A percentile compares a stretch with the other conserved stretches of the same genome.
These are phyloP conservation scores for Ammodytes dubius DNA, from an alignment of 2,113 vertebrate genomes.

Conservation along the genomic window DNA sequence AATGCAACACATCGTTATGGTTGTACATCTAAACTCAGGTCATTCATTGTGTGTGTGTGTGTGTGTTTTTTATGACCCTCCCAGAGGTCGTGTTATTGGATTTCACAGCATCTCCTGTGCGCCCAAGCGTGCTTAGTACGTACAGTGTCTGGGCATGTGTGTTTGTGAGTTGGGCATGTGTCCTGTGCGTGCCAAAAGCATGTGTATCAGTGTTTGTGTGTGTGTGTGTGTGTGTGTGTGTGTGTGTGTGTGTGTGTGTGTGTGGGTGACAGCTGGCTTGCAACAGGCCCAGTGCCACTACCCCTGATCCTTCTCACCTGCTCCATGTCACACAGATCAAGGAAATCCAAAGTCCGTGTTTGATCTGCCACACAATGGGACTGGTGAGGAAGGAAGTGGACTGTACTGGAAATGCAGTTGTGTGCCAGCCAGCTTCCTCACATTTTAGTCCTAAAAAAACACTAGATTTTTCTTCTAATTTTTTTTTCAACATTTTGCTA, in stretches of 20 bases:
- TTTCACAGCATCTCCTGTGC: slow-evolving; percentile 21
- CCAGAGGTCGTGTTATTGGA: slow-evolving; percentile 32
- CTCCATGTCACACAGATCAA: slow-evolving; percentile 44
- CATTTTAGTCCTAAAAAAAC: not conserved
- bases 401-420: not conserved
- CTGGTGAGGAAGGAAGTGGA: slow-evolving; percentile 1
- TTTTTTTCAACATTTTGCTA: not conserved
- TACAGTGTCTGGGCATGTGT: slow-evolving; percentile 22
- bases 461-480: not conserved
- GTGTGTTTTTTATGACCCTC: slow-evolving; percentile 4
- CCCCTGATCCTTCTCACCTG: slow-evolving; percentile 67
- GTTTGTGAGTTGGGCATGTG: slow-evolving; percentile 1
- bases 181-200: slow-evolving; percentile 14
- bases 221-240: slow-evolving; percentile 29
- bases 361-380: slow-evolving; percentile 20
- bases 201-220: too few species aligned
- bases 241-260: not conserved
- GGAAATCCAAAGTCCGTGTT: slow-evolving; percentile 46
- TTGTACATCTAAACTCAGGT: not conserved
- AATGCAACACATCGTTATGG: not conserved
- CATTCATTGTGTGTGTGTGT: not conserved
- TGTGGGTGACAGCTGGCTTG: slow-evolving; percentile 68
- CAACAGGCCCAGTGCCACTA: slow-evolving; percentile 25
- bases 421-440: not conserved
- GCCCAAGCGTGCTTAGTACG: slow-evolving; percentile 17